Conservation (phyloP, 2,797 vertebrate species). For the Threskiornis aethiopicus region DNA sequence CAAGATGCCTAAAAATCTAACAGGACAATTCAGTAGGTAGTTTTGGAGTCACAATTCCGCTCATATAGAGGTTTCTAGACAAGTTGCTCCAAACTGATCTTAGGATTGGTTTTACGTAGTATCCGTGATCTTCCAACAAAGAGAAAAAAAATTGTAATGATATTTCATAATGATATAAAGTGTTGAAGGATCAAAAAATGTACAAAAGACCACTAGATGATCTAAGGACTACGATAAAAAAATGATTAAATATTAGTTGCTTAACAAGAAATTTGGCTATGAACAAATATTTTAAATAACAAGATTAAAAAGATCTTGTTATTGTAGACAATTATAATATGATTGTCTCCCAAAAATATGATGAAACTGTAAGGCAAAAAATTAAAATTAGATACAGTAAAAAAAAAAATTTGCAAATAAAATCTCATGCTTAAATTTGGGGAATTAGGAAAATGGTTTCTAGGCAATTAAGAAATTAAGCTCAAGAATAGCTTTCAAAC, state of each 20-base stretch:
- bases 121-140: not conserved
- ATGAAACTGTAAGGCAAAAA: not conserved
- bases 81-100: not conserved
- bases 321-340: not conserved
- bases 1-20: not conserved
- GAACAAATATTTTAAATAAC: not conserved
- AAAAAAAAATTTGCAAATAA: not conserved
- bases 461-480: not conserved
- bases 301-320: not conserved
- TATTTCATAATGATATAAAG: not conserved
- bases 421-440: not conserved
- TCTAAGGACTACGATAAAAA: not conserved
- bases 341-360: not conserved
- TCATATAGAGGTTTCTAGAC: not conserved
- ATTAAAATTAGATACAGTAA: not conserved
- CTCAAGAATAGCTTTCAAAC: not conserved
- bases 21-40: not conserved
- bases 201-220: rapidly evolving
- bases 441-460: not conserved
- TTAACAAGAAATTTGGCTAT: not conserved
- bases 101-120: not conserved
- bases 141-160: not conserved
- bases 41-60: not conserved
- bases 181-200: not conserved
- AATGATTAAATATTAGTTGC: not conserved